Evolutionary conservation across 2,888 invertebrate genomes (phyloP), one percentile per base, ranked within the genome.

Genomic region (Eristalinus sepulchralis): DNA sequence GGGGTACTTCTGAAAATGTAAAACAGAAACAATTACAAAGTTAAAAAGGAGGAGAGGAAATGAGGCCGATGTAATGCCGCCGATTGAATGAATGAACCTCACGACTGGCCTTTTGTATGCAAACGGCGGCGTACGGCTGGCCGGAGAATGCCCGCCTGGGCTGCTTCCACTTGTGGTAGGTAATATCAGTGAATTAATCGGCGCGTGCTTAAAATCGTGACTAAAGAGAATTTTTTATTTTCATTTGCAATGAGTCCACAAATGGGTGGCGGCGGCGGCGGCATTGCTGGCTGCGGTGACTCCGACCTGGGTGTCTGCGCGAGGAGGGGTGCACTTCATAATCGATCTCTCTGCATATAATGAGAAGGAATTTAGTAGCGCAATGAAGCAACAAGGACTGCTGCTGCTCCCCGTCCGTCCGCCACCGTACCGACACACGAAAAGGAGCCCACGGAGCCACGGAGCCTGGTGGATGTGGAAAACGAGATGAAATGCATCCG

Each of bases 121-220:
- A 82, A 82, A 82, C 78, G 81, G 67, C 68, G 71, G 60, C 60
- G 47, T 62, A 34, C 11, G 63, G 57, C 2, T 27, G 27, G 27
- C n/a, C 27, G 33, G 79, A 59, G 67, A 76, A 70, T 57, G 76
- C 55, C 27, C 62, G 84, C 17, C 57, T 10, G 24, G 10, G 66
- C 39, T 47, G 85, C 82, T 82, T 86, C 85, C 73, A 73, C 78
- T 78, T 82, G 77, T 66, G 64, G 77, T 66, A 63, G 63, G 47
- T 75, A 86, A 88, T 88, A 88, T 88, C 86, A 78, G 88, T 68
- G 88, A 84, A 88, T 88, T 88, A 88, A 88, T 88, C 88, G 88
- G 88, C 88, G 88, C 88, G 88, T 88, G 88, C 88, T 88, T 82
- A 88, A 86, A 86, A 84, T 88, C 88, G 88, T 88, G 88, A 88